Evolutionary conservation across 2,797 vertebrate species (phyloP).

Genomic region (Channa striata): DNA sequence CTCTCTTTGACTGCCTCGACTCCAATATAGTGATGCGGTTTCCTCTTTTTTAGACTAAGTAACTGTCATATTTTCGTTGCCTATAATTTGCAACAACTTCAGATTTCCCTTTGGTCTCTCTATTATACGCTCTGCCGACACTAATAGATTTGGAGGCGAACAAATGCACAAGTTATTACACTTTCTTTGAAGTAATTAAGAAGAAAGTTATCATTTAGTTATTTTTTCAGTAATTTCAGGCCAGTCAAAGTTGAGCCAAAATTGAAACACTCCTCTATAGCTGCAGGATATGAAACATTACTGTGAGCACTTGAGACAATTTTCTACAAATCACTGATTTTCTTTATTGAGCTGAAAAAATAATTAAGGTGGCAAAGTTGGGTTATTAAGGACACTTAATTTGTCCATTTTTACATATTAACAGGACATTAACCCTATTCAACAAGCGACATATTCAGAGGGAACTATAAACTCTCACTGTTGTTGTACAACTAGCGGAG

Average conservation of each 20-base stretch:
- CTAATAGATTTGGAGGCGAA: not conserved
- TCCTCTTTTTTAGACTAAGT: constrained; percentile 24
- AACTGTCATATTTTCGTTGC: constrained; percentile 6
- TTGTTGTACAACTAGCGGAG: not conserved
- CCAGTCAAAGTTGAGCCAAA: constrained; percentile 1
- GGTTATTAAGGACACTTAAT: constrained; percentile 1
- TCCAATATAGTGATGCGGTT: constrained; percentile 26
- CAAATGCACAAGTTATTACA: not conserved
- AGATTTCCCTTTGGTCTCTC: not conserved
- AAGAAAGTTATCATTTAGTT: not conserved
- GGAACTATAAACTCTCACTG: not conserved
- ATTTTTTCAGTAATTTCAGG: constrained; percentile 2
- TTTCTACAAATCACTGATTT: not conserved
- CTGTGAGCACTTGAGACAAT: constrained; percentile 7
- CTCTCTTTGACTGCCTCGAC: constrained; percentile 31
- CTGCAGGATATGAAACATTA: not conserved
- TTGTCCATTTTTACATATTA: not conserved
- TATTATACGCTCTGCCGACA: not conserved
- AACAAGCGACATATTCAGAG: not conserved
- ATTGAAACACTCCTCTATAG: not conserved
- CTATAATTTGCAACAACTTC: constrained; percentile 1
- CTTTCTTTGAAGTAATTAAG: constrained; percentile 21
- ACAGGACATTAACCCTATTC: not conserved
- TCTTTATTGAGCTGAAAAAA: not conserved
- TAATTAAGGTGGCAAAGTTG: constrained; percentile 1